Evolutionary conservation across 2,113 vertebrate genomes (phyloP), one percentile per base, ranked within the genome.

Genomic region (Ifrita kowaldi): DNA sequence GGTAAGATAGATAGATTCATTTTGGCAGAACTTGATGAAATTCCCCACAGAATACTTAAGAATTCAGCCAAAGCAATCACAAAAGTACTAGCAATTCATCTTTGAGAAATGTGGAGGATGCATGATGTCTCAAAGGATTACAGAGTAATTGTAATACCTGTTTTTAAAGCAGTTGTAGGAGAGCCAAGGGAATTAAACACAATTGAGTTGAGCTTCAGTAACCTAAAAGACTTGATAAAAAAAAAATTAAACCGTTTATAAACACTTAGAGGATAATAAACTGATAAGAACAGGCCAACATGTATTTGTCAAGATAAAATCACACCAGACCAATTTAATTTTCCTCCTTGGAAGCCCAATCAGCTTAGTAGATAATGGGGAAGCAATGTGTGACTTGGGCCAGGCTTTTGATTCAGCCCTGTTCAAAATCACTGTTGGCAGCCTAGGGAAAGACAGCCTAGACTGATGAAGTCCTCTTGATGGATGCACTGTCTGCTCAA

Each of bases 21-120:
- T 94, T 83, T 88, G 79, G 86, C 68, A 89, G 92, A 84, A 84
- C 67, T 55, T 93, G 75, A 93, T 93, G 28, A 67, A 93, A 84
- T 88, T 81, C 69, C 79, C 60, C 77, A 44, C n/a, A 82, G 77
- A 87, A 89, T 84, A 75, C 60, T 92, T 87, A 59, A 89, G 59
- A 63, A 84, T 53, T 64, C 91, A 95, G 69, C 69, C 76, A 89
- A 92, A 78, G 91, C 84, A 89, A 95, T 91, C 80, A 87, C 86
- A 71, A 32, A 89, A 95, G 89, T 68, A 87, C 69, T 68, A 71
- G 86, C 39, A 95, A 93, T 92, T 88, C 49, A 63, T 92, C 91
- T 92, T 59, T 52, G 44, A 92, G 84, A 86, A 86, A 55, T 16
- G 37, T 67, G 69, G 89, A 90, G 76, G 60, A 91, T 70, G 47